Base-by-base conservation (phyloP, 2,113 vertebrate genomes). In the Diadophis punctatus region DNA sequence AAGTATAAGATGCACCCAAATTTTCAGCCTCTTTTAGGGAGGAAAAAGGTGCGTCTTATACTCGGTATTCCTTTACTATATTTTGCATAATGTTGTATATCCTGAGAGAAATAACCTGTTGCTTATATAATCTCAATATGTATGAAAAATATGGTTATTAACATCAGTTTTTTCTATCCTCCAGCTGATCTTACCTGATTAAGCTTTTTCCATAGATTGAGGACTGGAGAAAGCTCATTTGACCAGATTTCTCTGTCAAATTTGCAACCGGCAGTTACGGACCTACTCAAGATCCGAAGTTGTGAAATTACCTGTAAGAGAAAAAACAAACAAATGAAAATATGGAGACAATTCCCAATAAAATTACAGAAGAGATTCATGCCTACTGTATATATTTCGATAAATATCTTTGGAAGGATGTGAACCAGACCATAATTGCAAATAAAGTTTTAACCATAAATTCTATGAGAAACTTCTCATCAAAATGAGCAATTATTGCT, bases 181-280 rank as follows among this genome's bases (percentile, higher is more conserved):
- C 93, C 84, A 85, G 91, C 11, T 9, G 86, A 2, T 94, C 97
- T 93, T 95, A 99, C 99, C 99, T 99, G 98, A 95, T 99, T 99
- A 93, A 99, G 98, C 95, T 99, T 99, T 97, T 99, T 99, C 99
- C 99, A 99, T 22, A 99, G 97, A 95, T 98, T 98, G 93, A 99
- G 99, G 90, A 99, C 95, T 58, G 99, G 99, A 90, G 99, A 99
- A 89, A 99, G 98, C 89, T 99, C 98, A 93, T 97, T 98, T 11
- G 98, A 98, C 99, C 99, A 99, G 92, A 99, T 97, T 97, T 99
- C 99, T 96, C 99, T 97, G 95, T 99, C 99, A 93, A 99, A 99
- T 97, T 99, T 99, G 94, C 98, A 98, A 89, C 98, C 99, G 49
- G 99, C 97, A 55, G 98, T 98, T 68, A 98, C 97, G 1, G 98